Evolutionary conservation across 2,113 vertebrate genomes (phyloP).

Genomic region (Sterrhoptilus dennistouni): DNA sequence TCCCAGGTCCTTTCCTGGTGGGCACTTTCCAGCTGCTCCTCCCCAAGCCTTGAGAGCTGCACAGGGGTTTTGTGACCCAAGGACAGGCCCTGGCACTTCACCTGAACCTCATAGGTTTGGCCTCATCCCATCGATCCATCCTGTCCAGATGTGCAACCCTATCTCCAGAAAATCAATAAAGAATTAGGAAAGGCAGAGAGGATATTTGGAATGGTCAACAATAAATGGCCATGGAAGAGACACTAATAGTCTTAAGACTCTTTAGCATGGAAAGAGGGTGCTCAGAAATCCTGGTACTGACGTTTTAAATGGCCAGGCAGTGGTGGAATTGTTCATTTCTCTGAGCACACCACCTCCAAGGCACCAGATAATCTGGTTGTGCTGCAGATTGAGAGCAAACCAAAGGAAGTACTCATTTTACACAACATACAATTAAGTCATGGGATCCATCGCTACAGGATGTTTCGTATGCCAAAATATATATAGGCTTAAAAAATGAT

Average conservation of each 20-base stretch:
- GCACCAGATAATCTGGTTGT: background rate
- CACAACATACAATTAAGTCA: constrained; percentile 33
- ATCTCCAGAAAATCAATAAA: background rate
- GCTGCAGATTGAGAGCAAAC: background rate
- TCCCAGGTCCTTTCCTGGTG: background rate
- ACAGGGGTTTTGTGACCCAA: background rate
- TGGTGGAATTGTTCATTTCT: background rate
- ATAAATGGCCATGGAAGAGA: background rate
- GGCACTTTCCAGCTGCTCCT: background rate
- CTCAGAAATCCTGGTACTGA: background rate
- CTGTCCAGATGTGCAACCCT: background rate
- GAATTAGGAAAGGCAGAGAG: background rate
- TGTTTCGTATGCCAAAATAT: constrained; percentile 47
- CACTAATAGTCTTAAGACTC: background rate
- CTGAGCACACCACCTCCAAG: background rate
- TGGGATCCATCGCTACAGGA: constrained; percentile 57
- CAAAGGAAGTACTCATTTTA: constrained; percentile 34
- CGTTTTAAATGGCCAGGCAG: background rate
- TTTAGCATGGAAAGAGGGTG: rapidly evolving
- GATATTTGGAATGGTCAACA: background rate
- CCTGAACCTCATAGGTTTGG: background rate
- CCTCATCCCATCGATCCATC: rapidly evolving
- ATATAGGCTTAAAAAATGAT: constrained; percentile 53
- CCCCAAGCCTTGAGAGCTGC: background rate
- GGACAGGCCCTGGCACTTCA: background rate